phyloP scores from a whole-genome alignment of 1,140 invertebrate genomes.

The Araneus ventricosus region DNA sequence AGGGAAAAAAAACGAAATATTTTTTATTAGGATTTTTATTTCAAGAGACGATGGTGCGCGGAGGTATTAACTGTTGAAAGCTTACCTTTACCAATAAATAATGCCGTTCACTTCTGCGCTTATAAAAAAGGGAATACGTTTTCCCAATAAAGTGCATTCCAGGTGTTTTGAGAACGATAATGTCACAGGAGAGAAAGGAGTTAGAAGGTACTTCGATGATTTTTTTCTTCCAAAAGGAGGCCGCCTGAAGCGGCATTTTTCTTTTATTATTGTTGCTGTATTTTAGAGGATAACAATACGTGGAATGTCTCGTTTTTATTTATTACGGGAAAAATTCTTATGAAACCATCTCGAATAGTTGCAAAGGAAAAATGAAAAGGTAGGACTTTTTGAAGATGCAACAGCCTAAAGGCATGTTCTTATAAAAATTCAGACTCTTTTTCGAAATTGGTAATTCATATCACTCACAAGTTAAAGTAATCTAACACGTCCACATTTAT shows the following conservation, averaged over 20 bases:
- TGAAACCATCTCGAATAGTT: background rate
- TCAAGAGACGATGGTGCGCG: background rate
- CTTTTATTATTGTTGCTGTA: background rate
- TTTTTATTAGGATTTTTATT: slow-evolving; percentile 5
- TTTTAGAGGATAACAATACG: background rate
- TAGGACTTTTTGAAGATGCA: background rate
- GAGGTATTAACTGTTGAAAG: slow-evolving; percentile 62
- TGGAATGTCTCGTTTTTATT: slow-evolving; percentile 17
- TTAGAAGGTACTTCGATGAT: background rate
- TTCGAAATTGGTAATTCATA: no score
- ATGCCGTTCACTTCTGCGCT: slow-evolving; percentile 36
- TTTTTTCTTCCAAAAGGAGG: background rate
- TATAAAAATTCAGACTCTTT: no score
- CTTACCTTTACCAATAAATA: slow-evolving; percentile 59
- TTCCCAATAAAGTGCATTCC: slow-evolving; percentile 52
- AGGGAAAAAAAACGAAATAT: background rate
- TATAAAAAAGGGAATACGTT: background rate
- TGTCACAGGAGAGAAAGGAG: slow-evolving; percentile 23
- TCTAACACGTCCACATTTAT: no score
- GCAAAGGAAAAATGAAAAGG: background rate
- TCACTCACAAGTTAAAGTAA: no score
- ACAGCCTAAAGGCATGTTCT: background rate
- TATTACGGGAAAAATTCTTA: background rate
- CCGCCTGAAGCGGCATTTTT: background rate
- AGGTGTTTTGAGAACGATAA: slow-evolving; percentile 60